Conservation (phyloP, 1,140 invertebrate genomes). For the Pissodes strobi region DNA sequence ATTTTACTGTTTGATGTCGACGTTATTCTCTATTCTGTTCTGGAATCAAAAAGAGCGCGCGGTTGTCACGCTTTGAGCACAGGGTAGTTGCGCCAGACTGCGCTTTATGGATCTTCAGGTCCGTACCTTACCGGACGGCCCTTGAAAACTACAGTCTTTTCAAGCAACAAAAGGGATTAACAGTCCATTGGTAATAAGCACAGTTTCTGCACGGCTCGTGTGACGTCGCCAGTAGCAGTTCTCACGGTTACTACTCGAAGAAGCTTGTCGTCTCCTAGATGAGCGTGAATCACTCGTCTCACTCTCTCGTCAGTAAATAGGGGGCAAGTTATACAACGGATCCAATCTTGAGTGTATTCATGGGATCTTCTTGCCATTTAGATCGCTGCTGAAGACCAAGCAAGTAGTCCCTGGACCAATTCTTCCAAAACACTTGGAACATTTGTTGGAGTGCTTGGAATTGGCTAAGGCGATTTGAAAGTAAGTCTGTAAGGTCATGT, state of each 20-base stretch:
- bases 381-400: too few species aligned
- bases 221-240: not conserved
- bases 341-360: not conserved
- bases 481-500: not conserved
- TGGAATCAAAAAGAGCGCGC: too few species aligned
- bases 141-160: not conserved
- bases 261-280: not conserved
- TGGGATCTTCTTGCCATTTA: not conserved
- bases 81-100: too few species aligned
- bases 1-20: too few species aligned
- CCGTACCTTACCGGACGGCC: not conserved
- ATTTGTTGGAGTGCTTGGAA: not conserved
- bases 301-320: not conserved
- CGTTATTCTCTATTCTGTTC: too few species aligned
- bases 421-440: not conserved
- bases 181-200: not conserved
- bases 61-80: too few species aligned
- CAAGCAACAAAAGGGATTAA: too few species aligned
- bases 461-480: not conserved
- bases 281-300: not conserved
- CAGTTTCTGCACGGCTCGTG: not conserved
- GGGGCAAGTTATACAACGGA: not conserved
- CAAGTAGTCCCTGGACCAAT: not conserved
- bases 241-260: not conserved
- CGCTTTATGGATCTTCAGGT: too few species aligned